Evolutionary conservation across 1,140 invertebrate species (phyloP).

Genomic region (Dreissena polymorpha): DNA sequence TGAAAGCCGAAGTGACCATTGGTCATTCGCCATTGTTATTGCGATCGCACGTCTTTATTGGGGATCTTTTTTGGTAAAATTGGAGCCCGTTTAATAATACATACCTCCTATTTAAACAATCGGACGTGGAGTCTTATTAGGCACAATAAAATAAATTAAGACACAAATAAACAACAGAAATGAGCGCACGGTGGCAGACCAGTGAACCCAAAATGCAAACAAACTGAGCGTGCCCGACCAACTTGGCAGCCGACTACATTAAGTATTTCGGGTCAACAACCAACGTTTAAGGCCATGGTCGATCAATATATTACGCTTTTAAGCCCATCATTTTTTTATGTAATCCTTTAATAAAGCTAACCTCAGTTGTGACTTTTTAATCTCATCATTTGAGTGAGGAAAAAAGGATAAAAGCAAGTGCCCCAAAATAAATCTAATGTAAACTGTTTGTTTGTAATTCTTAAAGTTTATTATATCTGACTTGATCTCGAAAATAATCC

Average conservation of each 20-base stretch:
- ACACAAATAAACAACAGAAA: conserved; percentile 34
- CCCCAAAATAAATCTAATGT: background rate
- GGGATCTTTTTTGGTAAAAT: conserved; percentile 18
- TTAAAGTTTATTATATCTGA: conserved; percentile 11
- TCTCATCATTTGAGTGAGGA: too few relatives aligned
- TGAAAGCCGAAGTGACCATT: conserved; percentile 46
- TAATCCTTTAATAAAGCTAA: too few relatives aligned
- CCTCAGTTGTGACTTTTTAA: too few relatives aligned
- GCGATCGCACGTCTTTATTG: conserved; percentile 1
- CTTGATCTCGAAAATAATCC: background rate
- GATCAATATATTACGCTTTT: too few relatives aligned
- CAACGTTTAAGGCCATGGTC: too few relatives aligned
- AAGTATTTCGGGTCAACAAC: too few relatives aligned
- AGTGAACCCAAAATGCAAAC: too few relatives aligned
- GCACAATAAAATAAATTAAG: conserved; percentile 42
- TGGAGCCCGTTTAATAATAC: conserved; percentile 37
- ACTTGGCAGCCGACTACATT: too few relatives aligned
- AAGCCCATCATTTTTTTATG: too few relatives aligned
- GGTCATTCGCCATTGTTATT: conserved; percentile 42
- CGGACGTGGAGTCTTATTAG: conserved; percentile 34
- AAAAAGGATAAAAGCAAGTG: too few relatives aligned
- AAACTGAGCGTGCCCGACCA: too few relatives aligned
- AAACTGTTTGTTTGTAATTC: conserved; percentile 8
- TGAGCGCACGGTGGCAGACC: conserved; percentile 5
- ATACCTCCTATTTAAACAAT: conserved; percentile 26